phyloP scores from a whole-genome alignment of 2,797 vertebrate species.

The Echiichthys vipera region DNA sequence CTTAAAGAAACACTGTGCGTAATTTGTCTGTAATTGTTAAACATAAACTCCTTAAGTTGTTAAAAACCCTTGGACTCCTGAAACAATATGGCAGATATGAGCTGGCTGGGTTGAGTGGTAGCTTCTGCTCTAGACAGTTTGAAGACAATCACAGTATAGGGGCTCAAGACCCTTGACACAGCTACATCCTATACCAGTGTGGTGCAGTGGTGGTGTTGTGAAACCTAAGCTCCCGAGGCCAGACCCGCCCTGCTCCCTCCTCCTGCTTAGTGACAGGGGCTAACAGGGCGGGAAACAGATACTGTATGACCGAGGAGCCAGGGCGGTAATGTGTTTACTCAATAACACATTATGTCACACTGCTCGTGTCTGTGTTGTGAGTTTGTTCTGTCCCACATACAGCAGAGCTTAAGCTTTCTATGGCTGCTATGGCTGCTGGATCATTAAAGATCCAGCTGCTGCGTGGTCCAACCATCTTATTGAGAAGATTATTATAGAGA shows the following conservation, averaged over 20 bases:
- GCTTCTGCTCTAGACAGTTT: background rate
- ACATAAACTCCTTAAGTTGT: background rate
- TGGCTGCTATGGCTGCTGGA: constrained; percentile 7
- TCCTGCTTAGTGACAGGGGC: constrained; percentile 43
- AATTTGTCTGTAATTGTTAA: background rate
- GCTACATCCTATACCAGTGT: constrained; percentile 9
- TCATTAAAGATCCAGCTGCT: background rate
- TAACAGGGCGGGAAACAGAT: constrained; percentile 64
- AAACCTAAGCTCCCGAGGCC: constrained; percentile 33
- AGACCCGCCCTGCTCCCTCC: constrained; percentile 33
- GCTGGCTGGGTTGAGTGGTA: background rate
- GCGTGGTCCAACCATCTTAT: background rate
- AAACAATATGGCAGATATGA: background rate
- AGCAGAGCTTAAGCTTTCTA: constrained; percentile 34
- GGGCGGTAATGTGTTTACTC: constrained; percentile 58
- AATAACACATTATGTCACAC: constrained; percentile 75
- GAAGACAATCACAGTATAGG: too few species aligned
- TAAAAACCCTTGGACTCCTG: background rate
- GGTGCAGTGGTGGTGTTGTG: constrained; percentile 49
- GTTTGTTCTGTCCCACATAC: constrained; percentile 32
- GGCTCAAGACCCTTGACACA: too few species aligned
- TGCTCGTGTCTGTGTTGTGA: constrained; percentile 33
- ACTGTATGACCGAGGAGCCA: constrained; percentile 69
- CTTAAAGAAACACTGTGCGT: background rate
- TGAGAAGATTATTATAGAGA: background rate